Conservation (phyloP, 2,113 vertebrate species). For the Sander vitreus region DNA sequence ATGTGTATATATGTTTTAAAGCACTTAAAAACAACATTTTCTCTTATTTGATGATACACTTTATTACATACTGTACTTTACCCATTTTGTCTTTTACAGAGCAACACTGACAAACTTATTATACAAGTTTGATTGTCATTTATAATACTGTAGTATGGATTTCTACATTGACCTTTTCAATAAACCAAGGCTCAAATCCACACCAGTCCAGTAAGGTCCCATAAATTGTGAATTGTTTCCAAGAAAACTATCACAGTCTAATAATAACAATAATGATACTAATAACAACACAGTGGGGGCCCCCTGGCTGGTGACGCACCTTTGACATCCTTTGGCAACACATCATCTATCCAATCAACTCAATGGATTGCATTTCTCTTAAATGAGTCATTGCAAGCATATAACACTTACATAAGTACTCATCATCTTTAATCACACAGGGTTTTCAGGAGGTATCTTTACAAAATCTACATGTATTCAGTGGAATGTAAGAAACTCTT, state of each 20-base stretch:
- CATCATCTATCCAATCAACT: conserved; percentile 9
- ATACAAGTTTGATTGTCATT: conserved; percentile 68
- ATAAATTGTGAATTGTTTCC: conserved; percentile 1
- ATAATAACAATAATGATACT: background rate
- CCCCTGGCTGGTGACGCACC: conserved; percentile 33
- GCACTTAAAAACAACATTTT: conserved; percentile 42
- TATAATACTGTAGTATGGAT: conserved; percentile 34
- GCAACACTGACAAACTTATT: conserved; percentile 38
- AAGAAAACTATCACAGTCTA: conserved; percentile 12
- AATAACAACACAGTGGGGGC: background rate
- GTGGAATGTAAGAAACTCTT: conserved; percentile 23
- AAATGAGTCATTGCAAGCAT: conserved; percentile 35
- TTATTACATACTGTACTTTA: conserved; percentile 13
- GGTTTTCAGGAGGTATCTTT: conserved; percentile 38
- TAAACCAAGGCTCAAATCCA: conserved; percentile 12
- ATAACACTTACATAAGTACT: conserved; percentile 10
- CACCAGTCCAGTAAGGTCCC: background rate
- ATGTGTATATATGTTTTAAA: conserved; percentile 42
- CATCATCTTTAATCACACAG: conserved; percentile 17
- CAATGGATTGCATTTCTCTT: conserved; percentile 14
- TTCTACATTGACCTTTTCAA: conserved; percentile 10
- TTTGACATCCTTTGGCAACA: conserved; percentile 25
- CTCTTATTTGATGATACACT: conserved; percentile 22
- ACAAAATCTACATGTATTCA: conserved; percentile 56
- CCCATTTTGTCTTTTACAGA: conserved; percentile 23